Percentiles rank a stretch among this genome's conserved stretches.
phyloP scores from a whole-genome alignment of 2,888 invertebrate species.

The Scrobipalpa costella region DNA sequence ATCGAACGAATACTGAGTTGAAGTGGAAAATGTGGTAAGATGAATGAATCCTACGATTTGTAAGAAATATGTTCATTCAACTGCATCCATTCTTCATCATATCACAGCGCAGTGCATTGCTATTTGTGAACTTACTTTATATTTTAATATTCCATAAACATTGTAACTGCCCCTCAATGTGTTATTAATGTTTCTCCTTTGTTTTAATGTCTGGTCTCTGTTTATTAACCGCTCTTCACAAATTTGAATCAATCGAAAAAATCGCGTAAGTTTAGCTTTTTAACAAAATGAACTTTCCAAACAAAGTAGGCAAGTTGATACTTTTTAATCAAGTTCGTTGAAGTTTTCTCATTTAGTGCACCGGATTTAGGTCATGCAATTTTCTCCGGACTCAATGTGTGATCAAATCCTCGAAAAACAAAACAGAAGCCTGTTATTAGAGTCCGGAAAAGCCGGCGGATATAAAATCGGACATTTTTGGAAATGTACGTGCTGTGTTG shows the following conservation, averaged over 20 bases:
- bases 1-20: no score
- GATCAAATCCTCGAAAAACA: constrained; percentile 12
- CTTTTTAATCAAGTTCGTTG: constrained; percentile 23
- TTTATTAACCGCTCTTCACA: background rate
- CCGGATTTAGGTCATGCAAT: constrained; percentile 17
- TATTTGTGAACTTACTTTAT: no score
- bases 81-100: no score
- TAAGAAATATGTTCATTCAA: no score
- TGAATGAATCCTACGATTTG: no score
- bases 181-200: no score
- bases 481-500: constrained; percentile 6
- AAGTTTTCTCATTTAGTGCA: constrained; percentile 12
- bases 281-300: background rate
- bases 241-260: no score
- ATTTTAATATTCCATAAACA: no score
- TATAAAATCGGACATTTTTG: background rate
- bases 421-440: constrained; percentile 4
- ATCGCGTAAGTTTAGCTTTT: background rate
- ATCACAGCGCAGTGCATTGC: no score
- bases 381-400: constrained; percentile 14
- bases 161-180: no score
- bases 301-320: background rate
- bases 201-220: background rate
- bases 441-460: constrained; percentile 2
- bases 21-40: no score